A percentile compares a stretch with the other conserved stretches of the same genome.
phyloP scores from a whole-genome alignment of 2,888 invertebrate species.

The Didymodactylos carnosus region DNA sequence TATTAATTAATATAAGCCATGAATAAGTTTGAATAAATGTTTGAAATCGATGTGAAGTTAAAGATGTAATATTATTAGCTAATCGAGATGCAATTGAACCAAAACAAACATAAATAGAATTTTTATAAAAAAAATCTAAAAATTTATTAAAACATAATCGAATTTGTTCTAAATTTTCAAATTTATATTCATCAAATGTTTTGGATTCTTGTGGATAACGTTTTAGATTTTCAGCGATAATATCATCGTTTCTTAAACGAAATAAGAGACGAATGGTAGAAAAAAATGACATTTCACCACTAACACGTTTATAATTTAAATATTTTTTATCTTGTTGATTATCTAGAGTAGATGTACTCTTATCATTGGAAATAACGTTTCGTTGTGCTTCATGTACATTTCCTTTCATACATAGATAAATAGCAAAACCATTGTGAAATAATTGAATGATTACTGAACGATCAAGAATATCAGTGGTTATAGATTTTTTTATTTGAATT shows the following conservation, averaged over 20 bases:
- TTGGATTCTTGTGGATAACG: no score
- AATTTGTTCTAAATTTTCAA: background rate
- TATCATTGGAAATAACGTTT: background rate
- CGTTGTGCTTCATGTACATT: background rate
- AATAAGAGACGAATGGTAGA: no score
- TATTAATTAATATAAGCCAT: background rate
- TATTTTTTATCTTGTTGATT: no score
- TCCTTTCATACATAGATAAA: background rate
- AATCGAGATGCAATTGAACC: background rate
- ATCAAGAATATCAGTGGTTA: background rate
- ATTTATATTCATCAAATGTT: background rate
- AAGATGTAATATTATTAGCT: background rate
- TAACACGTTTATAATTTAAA: no score
- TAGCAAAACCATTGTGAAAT: background rate
- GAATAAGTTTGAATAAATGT: background rate
- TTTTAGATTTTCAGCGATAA: no score
- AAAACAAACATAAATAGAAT: background rate
- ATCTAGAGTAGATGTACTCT: no score
- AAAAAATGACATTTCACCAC: no score
- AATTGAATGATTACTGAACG: background rate
- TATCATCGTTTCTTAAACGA: no score
- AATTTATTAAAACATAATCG: background rate
- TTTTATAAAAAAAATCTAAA: background rate
- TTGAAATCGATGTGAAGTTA: background rate
- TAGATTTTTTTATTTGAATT: background rate